Conservation (phyloP, 2,113 vertebrate species). For the Ariopsis seemanni region DNA sequence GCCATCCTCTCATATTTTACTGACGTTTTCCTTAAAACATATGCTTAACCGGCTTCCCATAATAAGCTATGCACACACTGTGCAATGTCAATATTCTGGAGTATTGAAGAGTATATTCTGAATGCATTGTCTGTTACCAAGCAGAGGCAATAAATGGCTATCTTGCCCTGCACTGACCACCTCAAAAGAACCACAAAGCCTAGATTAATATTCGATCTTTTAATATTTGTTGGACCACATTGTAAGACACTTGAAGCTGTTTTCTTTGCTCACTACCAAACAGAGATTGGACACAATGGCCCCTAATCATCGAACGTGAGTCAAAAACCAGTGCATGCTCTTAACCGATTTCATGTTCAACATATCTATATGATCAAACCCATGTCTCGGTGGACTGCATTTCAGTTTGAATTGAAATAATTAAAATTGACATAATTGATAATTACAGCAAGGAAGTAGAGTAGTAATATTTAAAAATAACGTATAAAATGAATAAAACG, state of each 20-base stretch:
- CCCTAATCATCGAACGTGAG: not conserved
- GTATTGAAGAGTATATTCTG: not conserved
- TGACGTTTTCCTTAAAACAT: not conserved
- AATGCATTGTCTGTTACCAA: not conserved
- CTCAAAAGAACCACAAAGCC: not conserved
- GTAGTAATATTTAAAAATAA: not conserved
- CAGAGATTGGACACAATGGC: not conserved
- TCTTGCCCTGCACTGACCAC: not conserved
- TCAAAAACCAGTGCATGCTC: not conserved
- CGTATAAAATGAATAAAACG: not conserved
- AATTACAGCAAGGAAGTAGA: not conserved
- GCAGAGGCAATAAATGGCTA: not conserved
- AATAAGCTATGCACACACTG: not conserved
- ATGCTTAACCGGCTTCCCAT: not conserved
- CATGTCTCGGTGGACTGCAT: not conserved
- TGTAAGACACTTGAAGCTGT: not conserved
- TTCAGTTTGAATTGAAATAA: not conserved
- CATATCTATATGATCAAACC: not conserved
- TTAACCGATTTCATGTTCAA: not conserved
- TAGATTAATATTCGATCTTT: not conserved
- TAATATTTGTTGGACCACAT: not conserved
- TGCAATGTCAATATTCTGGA: not conserved
- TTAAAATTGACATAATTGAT: not conserved
- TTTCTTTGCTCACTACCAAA: not conserved
- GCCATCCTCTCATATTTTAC: not conserved